Conservation (phyloP, 2,888 invertebrate species). For the Ormia ochracea region DNA sequence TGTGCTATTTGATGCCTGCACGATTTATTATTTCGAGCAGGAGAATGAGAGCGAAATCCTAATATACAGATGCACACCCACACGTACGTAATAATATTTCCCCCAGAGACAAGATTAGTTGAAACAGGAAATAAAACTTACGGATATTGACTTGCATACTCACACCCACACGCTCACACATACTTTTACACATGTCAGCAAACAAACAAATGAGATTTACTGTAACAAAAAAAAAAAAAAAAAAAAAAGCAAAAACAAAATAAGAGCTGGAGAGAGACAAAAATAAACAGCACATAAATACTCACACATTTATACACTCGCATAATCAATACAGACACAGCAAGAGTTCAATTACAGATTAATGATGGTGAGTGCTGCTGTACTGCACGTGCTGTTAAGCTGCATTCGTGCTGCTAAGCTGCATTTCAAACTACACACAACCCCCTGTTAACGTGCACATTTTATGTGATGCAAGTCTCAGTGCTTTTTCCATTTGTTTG, state of each 20-base stretch:
- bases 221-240: neutral
- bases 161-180: neutral
- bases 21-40: neutral
- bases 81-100: no score
- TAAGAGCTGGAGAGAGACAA: neutral
- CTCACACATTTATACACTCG: neutral
- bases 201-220: constrained; percentile 26
- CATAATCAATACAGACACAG: neutral
- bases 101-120: neutral
- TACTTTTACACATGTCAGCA: constrained; percentile 12
- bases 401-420: constrained; percentile 23
- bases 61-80: no score
- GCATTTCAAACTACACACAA: constrained; percentile 7
- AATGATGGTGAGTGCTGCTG: constrained; percentile 61
- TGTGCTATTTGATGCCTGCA: constrained; percentile 3
- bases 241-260: neutral
- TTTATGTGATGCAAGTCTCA: neutral
- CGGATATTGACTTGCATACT: neutral
- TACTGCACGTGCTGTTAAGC: constrained; percentile 64
- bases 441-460: constrained; percentile 18
- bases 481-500: neutral
- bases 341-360: constrained; percentile 66
- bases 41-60: neutral
- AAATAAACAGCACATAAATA: neutral
- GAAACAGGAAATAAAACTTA: constrained; percentile 12